phyloP scores from a whole-genome alignment of 2,113 vertebrate genomes.

The Dolichotis patagonum region DNA sequence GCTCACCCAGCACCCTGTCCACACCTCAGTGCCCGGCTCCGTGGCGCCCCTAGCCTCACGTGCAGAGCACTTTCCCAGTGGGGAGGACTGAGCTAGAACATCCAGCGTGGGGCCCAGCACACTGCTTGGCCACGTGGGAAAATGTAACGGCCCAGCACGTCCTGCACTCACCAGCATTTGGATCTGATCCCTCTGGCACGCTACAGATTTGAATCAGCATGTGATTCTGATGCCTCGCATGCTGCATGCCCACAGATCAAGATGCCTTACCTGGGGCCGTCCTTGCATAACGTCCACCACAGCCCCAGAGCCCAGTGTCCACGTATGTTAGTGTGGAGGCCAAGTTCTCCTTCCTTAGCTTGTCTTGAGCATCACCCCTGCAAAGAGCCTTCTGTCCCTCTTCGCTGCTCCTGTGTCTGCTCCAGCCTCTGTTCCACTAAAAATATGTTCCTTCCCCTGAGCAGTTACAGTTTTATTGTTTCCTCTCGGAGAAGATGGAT shows the following conservation, averaged over 20 bases:
- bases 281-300: too few relatives aligned
- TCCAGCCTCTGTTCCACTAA: background rate
- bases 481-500: background rate
- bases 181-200: background rate
- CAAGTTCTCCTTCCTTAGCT: background rate
- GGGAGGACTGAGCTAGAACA: accelerated
- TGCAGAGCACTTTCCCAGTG: accelerated
- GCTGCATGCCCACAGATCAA: accelerated
- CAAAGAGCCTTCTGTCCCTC: accelerated
- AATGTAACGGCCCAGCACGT: accelerated
- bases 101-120: background rate
- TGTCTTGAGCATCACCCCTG: accelerated
- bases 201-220: background rate
- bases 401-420: accelerated
- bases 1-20: accelerated
- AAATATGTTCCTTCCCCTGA: accelerated
- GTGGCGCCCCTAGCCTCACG: accelerated
- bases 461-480: background rate
- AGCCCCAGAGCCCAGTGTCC: background rate
- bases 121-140: accelerated
- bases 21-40: background rate
- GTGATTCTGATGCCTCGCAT: background rate
- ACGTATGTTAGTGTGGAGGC: accelerated
- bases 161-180: background rate
- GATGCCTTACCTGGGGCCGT: background rate